Evolutionary conservation across 2,113 vertebrate genomes (phyloP), one percentile per base, ranked within the genome.

Genomic region (Muntiacus reevesi): DNA sequence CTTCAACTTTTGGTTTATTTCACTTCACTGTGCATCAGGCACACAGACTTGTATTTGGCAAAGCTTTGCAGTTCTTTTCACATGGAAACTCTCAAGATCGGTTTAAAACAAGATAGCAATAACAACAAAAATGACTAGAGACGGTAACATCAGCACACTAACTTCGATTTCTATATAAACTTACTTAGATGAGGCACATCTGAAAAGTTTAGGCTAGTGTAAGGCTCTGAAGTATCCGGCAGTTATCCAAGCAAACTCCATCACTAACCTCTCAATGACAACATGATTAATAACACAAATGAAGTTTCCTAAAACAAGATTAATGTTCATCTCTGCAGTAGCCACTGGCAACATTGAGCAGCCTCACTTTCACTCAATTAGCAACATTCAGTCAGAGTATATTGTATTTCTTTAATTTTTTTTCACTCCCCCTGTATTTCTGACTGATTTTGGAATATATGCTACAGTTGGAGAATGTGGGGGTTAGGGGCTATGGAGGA

Each of bases 231-330:
- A 33, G 30, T 40, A 54, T 40, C 67, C 27, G 0, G 74, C 50
- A 87, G n/a, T 60, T 76, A 76, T 50, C 74, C 59, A 96, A 90
- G 30, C 91, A 95, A 88, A 89, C 40, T 55, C 28, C 21, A 57
- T 93, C 93, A 79, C 76, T 71, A 94, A 67, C 7, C 17, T 40
- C 17, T 52, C 60, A 36, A 82, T 64, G 96, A 57, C 81, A 91
- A 54, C 60, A 30, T 92, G 95, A 97, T 97, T 90, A 82, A 98
- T 83, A 95, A 78, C 12, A 81, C 45, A 87, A 94, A 92, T 81
- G 47, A 83, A 85, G 55, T 96, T 97, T 79, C 50, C 74, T 92
- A 86, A 97, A 96, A 62, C 36, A 96, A 96, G 94, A 98, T 86
- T 92, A 95, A 96, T 96, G 93, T 85, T 88, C 74, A 89, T 87